These are phyloP conservation scores for Laothoe populi DNA, from an alignment of 2,888 invertebrate genomes.

Conservation along the genomic window DNA sequence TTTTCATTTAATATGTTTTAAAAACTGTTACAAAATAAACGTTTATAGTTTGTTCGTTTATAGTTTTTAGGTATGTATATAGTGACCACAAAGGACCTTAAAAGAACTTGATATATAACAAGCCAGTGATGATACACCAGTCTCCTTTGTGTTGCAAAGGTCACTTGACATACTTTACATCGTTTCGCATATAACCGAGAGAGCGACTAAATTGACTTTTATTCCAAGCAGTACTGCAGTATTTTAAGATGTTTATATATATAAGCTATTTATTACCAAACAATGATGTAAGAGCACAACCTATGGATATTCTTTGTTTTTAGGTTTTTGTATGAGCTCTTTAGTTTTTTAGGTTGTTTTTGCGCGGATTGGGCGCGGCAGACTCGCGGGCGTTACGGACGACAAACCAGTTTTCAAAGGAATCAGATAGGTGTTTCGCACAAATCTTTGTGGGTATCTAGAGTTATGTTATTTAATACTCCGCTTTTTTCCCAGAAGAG, in stretches of 20 bases:
- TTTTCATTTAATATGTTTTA: too few relatives aligned
- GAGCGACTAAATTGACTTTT: slow-evolving; percentile 8
- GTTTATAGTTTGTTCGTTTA: too few relatives aligned
- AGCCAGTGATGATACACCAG: slow-evolving; percentile 4
- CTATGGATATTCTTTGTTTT: slow-evolving; percentile 22
- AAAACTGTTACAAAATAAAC: too few relatives aligned
- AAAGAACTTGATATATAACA: not conserved
- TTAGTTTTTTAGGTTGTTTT: slow-evolving; percentile 53
- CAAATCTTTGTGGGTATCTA: slow-evolving; percentile 27
- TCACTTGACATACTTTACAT: slow-evolving; percentile 23
- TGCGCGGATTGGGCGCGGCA: slow-evolving; percentile 64
- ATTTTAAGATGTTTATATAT: slow-evolving; percentile 6
- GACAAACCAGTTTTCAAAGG: slow-evolving; percentile 62
- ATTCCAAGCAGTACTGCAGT: not conserved
- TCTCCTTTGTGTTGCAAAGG: slow-evolving; percentile 16
- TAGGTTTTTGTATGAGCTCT: slow-evolving; percentile 39
- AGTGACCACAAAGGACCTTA: too few relatives aligned
- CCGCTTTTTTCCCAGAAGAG: slow-evolving; percentile 23
- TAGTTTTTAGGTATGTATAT: too few relatives aligned
- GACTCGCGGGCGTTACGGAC: slow-evolving; percentile 76
- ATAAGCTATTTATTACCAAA: too few relatives aligned
- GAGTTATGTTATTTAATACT: slow-evolving; percentile 22
- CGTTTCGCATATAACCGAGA: slow-evolving; percentile 17
- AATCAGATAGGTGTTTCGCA: slow-evolving; percentile 26
- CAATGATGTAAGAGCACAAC: slow-evolving; percentile 25